Evolutionary conservation across 1,140 invertebrate species (phyloP), one percentile per base, ranked within the genome.

Genomic region (Drosophila pandora): DNA sequence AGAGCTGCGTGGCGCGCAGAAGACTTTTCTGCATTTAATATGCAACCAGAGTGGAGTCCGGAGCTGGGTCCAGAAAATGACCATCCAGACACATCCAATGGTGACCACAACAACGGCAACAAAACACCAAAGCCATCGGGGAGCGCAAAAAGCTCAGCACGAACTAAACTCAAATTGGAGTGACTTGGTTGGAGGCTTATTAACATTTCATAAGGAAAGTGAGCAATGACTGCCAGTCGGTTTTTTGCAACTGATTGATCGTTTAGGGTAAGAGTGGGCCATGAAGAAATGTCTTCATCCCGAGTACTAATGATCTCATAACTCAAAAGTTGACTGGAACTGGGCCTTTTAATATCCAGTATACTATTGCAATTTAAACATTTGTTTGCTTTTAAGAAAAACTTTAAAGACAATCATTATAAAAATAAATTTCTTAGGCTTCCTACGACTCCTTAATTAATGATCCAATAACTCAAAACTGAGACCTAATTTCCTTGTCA

Each of bases 1-100:
- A 74, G 53, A 48, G 69, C 39, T 13, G 41, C 8, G 13, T 30
- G 63, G 28, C 28, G 28, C 23, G 25, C 13, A 37, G 48, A 68
- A 64, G 48, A 75, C 69, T 75, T 63, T 64, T 78, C 75, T 87
- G 74, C 82, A 85, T 85, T 81, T 78, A 58, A 53, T 48, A 81
- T 85, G 82, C 82, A 85, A 28, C 68, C 71, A 43, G 34, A 67
- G 61, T 53, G 43, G 64, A 61, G 57, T 63, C 1, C 34, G 39
- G 58, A 48, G 45, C 34, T 12, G 21, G 68, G 49, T 70, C 43
- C 70, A 39, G 58, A 57, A 83, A 83, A 67, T 83, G 79, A 83
- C 79, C 79, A 83, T 65, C 60, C 61, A 67, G 62, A 52, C 79
- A 59, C 43, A 28, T 28, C 25, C 48, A 53, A 9, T 56, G 34